Base-by-base conservation (phyloP, 2,888 invertebrate species). In the Colletes collaris region DNA sequence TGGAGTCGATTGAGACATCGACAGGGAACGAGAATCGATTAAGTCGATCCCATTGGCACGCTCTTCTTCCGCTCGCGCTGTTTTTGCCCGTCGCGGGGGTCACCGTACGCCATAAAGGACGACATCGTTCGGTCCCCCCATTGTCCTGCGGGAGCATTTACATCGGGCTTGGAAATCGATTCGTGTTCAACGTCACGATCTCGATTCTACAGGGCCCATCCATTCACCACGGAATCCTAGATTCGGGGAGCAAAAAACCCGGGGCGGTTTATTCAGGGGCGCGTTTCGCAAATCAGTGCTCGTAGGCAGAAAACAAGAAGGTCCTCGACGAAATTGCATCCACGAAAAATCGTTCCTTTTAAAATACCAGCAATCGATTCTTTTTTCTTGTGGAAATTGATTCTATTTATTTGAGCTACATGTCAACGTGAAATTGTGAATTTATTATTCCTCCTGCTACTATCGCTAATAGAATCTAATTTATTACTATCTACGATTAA, bases 101-200 rank as follows among this genome's bases (percentile, higher is more conserved):
- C 86, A 85, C 71, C 80, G 79, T 72, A 82, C 79, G 50, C 72
- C 70, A 66, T 64, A 70, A 76, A 74, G 69, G 68, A 75, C 74
- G 68, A 71, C 68, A 60, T 80, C 72, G 79, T 78, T 56, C 69
- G 60, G 64, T 56, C 59, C 73, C 68, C 66, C 83, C 83, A 85
- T 86, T 86, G 86, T 85, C 83, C 83, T 60, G 80, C 60, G 77
- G 80, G 74, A 70, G 65, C 83, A 83, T 85, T 85, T 85, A 86
- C 86, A 86, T 85, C 81, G 83, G 64, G 72, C 73, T 74, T 73
- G 75, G 80, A 75, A 85, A 82, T 86, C 79, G 83, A 85, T 76
- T 85, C 76, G 83, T 70, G 81, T 70, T 78, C 77, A 53, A 63
- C 83, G 83, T 81, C 85, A 78, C 85, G 83, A 86, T 83, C 65